Evolutionary conservation across 2,113 vertebrate genomes (phyloP).

Genomic region (Scomber scombrus): DNA sequence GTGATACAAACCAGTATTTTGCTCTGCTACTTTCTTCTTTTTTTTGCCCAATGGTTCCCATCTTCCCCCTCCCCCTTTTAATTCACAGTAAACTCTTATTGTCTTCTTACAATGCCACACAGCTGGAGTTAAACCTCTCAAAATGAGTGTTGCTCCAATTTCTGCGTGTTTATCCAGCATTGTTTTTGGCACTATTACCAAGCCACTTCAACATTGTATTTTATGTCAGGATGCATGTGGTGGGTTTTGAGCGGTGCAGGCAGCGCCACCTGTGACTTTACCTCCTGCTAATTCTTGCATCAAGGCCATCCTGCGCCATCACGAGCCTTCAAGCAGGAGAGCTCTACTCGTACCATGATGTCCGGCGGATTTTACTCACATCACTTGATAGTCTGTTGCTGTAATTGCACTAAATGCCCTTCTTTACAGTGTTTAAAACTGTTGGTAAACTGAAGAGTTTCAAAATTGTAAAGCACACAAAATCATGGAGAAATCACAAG

Average conservation of each 20-base stretch:
- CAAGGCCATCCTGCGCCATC: constrained; percentile 35
- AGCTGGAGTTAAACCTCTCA: constrained; percentile 40
- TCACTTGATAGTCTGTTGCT: constrained; percentile 72
- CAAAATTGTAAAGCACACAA: constrained; percentile 75
- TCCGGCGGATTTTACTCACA: constrained; percentile 52
- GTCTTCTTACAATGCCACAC: constrained; percentile 13
- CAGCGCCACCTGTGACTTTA: constrained; percentile 57
- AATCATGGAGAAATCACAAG: constrained; percentile 62
- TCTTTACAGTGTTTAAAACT: constrained; percentile 78
- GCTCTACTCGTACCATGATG: constrained; percentile 41
- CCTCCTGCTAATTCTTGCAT: constrained; percentile 49
- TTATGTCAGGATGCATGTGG: constrained; percentile 49
- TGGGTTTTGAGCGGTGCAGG: constrained; percentile 48
- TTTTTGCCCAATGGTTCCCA: constrained; percentile 1
- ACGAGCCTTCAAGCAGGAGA: constrained; percentile 19
- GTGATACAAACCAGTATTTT: constrained; percentile 56
- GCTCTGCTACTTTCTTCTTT: not conserved
- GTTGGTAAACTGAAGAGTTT: constrained; percentile 76
- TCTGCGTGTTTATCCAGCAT: not conserved
- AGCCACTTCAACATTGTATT: constrained; percentile 25
- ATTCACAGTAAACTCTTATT: constrained; percentile 10
- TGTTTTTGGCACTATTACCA: not conserved
- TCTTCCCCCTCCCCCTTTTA: not conserved
- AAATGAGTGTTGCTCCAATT: constrained; percentile 12
- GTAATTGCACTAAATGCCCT: constrained; percentile 86